Evolutionary conservation across 2,888 invertebrate genomes (phyloP).

Genomic region (Platycheirus rosarum): DNA sequence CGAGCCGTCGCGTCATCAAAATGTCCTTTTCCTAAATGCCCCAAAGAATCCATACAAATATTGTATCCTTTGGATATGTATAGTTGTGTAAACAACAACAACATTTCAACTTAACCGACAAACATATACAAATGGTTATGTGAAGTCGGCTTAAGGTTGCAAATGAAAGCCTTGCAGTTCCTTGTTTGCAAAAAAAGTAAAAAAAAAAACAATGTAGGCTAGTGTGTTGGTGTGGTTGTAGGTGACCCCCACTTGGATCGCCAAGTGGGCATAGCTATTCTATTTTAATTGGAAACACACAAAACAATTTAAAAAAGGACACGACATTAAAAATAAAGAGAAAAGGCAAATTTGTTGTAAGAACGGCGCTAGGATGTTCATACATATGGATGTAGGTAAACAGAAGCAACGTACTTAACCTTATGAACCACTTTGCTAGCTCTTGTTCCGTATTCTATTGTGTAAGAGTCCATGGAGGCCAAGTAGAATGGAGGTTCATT

Average conservation of each 20-base stretch:
- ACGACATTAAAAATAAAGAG: slow-evolving; percentile 25
- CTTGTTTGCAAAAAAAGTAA: slow-evolving; percentile 12
- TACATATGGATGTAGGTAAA: slow-evolving; percentile 11
- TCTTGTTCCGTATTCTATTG: slow-evolving; percentile 55
- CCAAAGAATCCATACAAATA: not conserved
- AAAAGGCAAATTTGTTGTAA: slow-evolving; percentile 52
- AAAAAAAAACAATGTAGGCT: slow-evolving; percentile 35
- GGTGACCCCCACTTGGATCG: slow-evolving; percentile 57
- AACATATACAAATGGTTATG: slow-evolving; percentile 15
- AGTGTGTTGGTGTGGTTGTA: slow-evolving; percentile 31
- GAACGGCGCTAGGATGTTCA: slow-evolving; percentile 22
- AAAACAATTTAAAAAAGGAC: slow-evolving; percentile 41
- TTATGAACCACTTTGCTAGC: slow-evolving; percentile 59
- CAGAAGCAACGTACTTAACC: slow-evolving; percentile 29
- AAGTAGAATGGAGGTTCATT: slow-evolving; percentile 6
- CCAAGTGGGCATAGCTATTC: slow-evolving; percentile 41
- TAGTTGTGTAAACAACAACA: slow-evolving; percentile 7
- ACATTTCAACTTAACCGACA: slow-evolving; percentile 10
- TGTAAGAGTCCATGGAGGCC: slow-evolving; percentile 19
- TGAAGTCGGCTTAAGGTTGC: not conserved
- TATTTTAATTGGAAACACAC: slow-evolving; percentile 65
- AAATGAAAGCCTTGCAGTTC: slow-evolving; percentile 29
- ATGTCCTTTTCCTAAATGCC: not conserved
- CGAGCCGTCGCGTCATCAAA: not conserved
- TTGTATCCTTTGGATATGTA: not conserved